A percentile compares a stretch with the other conserved stretches of the same genome.
These are phyloP conservation scores for Eudasyphora cyanicolor DNA, from an alignment of 2,888 invertebrate species.

Conservation along the genomic window DNA sequence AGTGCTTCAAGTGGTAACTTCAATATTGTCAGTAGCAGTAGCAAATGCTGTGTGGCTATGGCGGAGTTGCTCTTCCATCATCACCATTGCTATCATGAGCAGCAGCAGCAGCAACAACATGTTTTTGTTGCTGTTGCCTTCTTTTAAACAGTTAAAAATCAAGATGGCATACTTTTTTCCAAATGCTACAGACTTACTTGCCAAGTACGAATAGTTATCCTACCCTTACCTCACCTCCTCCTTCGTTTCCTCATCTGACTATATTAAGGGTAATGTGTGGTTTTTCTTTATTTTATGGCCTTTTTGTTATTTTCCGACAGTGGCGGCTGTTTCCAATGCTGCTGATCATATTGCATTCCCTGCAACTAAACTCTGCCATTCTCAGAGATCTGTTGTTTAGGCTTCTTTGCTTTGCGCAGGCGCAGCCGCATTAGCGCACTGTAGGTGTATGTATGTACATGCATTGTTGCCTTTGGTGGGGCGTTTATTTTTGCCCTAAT, in stretches of 20 bases:
- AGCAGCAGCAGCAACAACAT: background rate
- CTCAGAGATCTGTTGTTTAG: too few species aligned
- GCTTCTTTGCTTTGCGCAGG: too few species aligned
- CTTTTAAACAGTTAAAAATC: conserved; percentile 50
- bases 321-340: background rate
- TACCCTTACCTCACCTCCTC: conserved; percentile 20
- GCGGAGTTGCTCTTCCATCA: background rate
- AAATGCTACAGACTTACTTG: background rate
- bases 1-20: too few species aligned
- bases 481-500: conserved; percentile 62
- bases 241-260: conserved; percentile 41
- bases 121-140: conserved; percentile 2
- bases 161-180: conserved; percentile 59
- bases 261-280: conserved; percentile 64
- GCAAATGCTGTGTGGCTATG: background rate
- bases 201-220: too few species aligned
- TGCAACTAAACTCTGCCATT: too few species aligned
- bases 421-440: too few species aligned
- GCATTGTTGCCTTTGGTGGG: conserved; percentile 49
- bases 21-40: background rate
- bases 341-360: background rate
- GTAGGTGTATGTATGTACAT: too few species aligned
- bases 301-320: background rate
- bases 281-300: conserved; percentile 39
- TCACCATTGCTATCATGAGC: background rate